Base-by-base conservation (phyloP, 2,113 vertebrate species). In the Platichthys stellatus region DNA sequence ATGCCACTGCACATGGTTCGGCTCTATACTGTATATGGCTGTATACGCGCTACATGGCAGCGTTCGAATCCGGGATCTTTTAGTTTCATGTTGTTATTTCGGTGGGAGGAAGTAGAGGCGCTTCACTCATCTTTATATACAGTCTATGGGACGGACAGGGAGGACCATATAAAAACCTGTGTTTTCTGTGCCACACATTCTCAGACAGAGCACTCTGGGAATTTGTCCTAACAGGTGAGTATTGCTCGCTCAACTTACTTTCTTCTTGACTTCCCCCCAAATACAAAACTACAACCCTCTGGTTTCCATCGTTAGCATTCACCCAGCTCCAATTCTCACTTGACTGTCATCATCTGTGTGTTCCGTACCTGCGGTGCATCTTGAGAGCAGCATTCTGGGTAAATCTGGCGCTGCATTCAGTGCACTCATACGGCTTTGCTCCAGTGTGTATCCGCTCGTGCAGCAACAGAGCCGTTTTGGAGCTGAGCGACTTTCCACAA, bases 301-400 rank as follows among this genome's bases (percentile, higher is more conserved):
- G 4, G 5, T 20, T 51, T 18, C 7, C 5, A 15, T 18, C 6
- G 5, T 20, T 11, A 54, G 8, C 21, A 28, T 23, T 13, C 28
- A 38, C 26, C 17, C 26, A 40, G 5, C 28, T 14, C 21, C 28
- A 0, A 18, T 2, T 10, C 1, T 23, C 4, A 26, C 7, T 6
- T 51, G 23, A 6, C 13, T 10, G 49, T 35, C 38, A 5, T 47
- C 18, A 10, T 56, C 13, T 1, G 6, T 0, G 28, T 38, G 1
- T 14, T 31, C n/a, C 0, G 35, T 94, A 99, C 98, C 98, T 97
- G 92, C 94, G 95, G 90, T 99, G 98, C 20, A 97, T 98, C 84
- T 98, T 99, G 47, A 99, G 97, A 0, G 98, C 97, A 0, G 98
- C 97, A 5, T 97, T 97, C 94, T 99, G 98, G 1, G 96, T 97